Evolutionary conservation across 2,888 invertebrate genomes (phyloP).

Genomic region (Hetaerina titia): DNA sequence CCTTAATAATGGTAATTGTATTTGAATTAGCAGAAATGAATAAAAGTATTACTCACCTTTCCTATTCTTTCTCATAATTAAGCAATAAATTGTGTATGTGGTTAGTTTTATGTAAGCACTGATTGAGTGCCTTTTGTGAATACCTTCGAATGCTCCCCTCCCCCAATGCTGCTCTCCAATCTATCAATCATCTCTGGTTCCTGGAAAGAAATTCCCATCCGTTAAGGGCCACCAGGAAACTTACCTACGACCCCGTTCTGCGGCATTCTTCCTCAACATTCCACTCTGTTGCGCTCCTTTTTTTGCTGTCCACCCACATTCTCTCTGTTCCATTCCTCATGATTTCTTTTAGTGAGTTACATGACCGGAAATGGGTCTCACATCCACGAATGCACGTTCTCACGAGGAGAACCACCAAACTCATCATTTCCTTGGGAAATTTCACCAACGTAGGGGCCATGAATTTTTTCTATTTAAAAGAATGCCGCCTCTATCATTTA

Average conservation of each 20-base stretch:
- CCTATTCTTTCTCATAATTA: background rate
- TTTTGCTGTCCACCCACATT: background rate
- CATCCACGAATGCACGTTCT: background rate
- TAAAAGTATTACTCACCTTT: background rate
- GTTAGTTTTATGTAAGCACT: no score
- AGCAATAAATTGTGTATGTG: background rate
- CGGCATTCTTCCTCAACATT: constrained; percentile 4
- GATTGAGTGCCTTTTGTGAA: background rate
- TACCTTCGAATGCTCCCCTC: background rate
- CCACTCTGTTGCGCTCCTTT: background rate
- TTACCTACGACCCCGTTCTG: background rate
- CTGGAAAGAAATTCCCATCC: background rate
- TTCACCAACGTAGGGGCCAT: no score
- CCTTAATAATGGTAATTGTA: background rate
- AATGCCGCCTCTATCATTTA: no score
- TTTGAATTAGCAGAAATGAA: background rate
- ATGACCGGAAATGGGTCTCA: background rate
- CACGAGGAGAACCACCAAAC: no score
- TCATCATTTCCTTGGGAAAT: no score
- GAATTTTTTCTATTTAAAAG: no score
- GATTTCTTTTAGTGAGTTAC: background rate
- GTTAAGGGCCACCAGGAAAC: background rate
- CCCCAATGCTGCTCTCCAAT: background rate
- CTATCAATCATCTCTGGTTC: background rate
- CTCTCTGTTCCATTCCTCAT: background rate